Evolutionary conservation across 2,797 vertebrate genomes (phyloP), one percentile per base, ranked within the genome.

Genomic region (Gymnoscopelus microlampas): DNA sequence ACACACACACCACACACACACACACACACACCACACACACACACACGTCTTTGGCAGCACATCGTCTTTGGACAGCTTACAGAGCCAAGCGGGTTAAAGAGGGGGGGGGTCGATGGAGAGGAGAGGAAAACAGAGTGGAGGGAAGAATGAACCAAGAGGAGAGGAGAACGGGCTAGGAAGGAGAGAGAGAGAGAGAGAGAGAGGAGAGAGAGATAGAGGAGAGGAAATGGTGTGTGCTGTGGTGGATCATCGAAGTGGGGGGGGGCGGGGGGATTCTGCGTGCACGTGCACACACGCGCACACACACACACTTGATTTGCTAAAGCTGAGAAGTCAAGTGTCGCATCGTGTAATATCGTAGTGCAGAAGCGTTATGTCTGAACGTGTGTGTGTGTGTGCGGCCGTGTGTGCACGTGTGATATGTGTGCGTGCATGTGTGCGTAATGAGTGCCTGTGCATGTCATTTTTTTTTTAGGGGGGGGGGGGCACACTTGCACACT

Each of bases 41-140:
- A 12, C 89, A 93, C 88, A 89, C 92, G 81, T 93, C 88, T 89
- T 94, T 95, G 95, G 95, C 96, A 94, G 93, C 57, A n/a, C 85
- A 81, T 89, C 87, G 90, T 92, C 82, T 92, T 92, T 93, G 95
- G 95, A 96, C 89, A 87, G 90, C 90, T 90, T 94, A 92, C 93
- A 91, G 94, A 87, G 91, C 89, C 90, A 93, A 94, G 93, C 70
- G 74, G 76, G 71, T 73, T 70, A 76, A 75, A 73, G 60, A 59
- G 55, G 65, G 44, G 51, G 63, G 58, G 13, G 12, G 7, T 11
- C n/a, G 32, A 10, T 23, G n/a, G 12, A 4, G 56, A 12, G 15
- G 9, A 19, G 29, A 5, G 55, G 6, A 44, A 3, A 19, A 19
- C 19, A 29, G 44, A 35, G 61, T 19, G 19, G 51, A 24, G 50